Base-by-base conservation (phyloP, 2,797 vertebrate genomes). In the Falco biarmicus region DNA sequence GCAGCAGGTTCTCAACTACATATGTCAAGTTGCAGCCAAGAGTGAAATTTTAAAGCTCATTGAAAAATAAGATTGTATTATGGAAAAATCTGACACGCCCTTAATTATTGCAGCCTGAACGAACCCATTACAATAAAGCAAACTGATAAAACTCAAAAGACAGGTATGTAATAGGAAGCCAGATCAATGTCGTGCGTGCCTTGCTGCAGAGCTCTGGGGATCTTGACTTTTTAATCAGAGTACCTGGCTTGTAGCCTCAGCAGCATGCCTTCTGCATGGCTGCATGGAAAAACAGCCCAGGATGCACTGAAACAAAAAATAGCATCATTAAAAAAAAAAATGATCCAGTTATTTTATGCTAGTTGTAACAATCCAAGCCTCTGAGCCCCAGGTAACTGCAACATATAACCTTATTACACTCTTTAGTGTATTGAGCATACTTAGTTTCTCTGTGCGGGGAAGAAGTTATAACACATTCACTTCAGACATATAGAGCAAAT, bases 21-120 rank as follows among this genome's bases (percentile, higher is more conserved):
- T 68, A 64, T 34, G 61, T 54, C 57, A 86, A 80, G 56, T 87
- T 93, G 74, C 88, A 95, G 88, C 74, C 94, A 84, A 88, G 70
- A 95, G 87, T 81, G 89, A 95, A 90, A 95, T 90, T 69, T 84
- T 84, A 94, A 81, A 80, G 64, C 66, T 85, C 12, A 2, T 63
- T 85, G 75, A 61, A 89, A 89, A 91, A 91, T 56, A 89, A 92
- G 47, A 84, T 80, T 2, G 6, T 86, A 85, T 22, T 8, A 84
- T 45, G 59, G 93, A 92, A 96, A 95, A 94, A 84, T 9, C 16
- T 79, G 76, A 60, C 94, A 79, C 61, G 7, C 92, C 81, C 73
- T 96, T 89, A 78, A 65, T 96, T 91, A 95, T 22, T 95, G 84
- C 70, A 71, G 86, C 57, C 70, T 87, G 82, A 97, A 87, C 6